phyloP scores from a whole-genome alignment of 2,113 vertebrate genomes.

The Chionomys nivalis region DNA sequence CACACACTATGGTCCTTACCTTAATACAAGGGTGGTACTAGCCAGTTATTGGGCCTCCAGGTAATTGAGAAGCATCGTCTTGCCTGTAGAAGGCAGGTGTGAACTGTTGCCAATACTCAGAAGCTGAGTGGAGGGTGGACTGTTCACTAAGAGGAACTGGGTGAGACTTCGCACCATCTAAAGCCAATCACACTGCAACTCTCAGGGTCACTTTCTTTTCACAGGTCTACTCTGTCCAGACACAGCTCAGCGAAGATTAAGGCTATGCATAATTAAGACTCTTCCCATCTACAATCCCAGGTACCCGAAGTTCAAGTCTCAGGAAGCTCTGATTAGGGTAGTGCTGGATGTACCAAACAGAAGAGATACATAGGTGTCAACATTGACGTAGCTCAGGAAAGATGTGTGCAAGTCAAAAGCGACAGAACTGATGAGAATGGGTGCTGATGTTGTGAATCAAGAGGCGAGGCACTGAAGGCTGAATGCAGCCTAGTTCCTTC shows the following conservation, averaged over 20 bases:
- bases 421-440: not conserved
- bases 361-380: not conserved
- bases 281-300: not conserved
- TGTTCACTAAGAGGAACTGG: not conserved
- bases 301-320: not conserved
- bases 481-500: not conserved
- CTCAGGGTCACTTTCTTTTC: not conserved
- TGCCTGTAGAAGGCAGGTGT: not conserved
- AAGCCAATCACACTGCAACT: not conserved
- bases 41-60: not conserved
- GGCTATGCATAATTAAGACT: not conserved
- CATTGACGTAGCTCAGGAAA: not conserved
- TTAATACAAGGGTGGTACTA: not conserved
- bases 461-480: not conserved
- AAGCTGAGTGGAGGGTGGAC: not conserved
- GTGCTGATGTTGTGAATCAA: not conserved
- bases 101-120: not conserved
- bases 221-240: not conserved
- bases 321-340: not conserved
- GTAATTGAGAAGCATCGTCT: not conserved
- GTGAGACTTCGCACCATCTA: not conserved
- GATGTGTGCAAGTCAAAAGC: not conserved
- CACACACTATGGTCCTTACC: not conserved
- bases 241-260: not conserved
- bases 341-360: not conserved